phyloP scores from a whole-genome alignment of 2,888 invertebrate genomes.

The Rhopalosiphum nymphaeae region DNA sequence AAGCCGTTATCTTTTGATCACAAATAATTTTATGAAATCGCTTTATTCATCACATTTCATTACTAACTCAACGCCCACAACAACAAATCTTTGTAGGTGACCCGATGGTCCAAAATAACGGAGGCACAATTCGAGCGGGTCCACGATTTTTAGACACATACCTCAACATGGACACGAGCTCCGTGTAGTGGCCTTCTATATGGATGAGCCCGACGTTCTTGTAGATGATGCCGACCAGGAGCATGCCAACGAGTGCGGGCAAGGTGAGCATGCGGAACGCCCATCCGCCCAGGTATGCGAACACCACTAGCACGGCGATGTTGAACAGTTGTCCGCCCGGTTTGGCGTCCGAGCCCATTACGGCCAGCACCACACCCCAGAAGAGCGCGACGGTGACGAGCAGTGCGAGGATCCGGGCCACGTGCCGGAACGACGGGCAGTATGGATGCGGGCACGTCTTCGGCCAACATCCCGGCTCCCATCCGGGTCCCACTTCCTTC shows the following conservation, averaged over 20 bases:
- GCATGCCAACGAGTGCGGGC: constrained; percentile 89
- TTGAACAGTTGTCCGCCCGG: constrained; percentile 88
- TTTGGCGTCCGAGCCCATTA: constrained; percentile 76
- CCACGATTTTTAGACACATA: constrained; percentile 69
- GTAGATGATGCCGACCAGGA: constrained; percentile 83
- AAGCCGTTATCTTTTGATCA: neutral
- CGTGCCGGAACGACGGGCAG: constrained; percentile 86
- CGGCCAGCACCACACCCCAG: constrained; percentile 83
- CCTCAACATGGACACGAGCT: constrained; percentile 81
- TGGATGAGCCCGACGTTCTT: constrained; percentile 82
- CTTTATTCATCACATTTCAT: neutral
- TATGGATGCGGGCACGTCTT: constrained; percentile 86
- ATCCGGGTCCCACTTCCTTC: constrained; percentile 81
- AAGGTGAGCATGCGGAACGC: constrained; percentile 83
- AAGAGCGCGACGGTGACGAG: constrained; percentile 80
- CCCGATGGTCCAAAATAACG: neutral
- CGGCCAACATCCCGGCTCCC: constrained; percentile 87
- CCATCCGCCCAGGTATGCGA: constrained; percentile 87
- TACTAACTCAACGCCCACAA: neutral
- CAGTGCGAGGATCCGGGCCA: constrained; percentile 82
- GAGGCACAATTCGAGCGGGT: neutral
- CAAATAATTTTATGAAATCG: neutral
- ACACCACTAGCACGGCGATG: constrained; percentile 80
- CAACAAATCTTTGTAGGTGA: neutral
- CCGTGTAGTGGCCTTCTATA: constrained; percentile 78